Evolutionary conservation across 2,797 vertebrate species (phyloP).

Genomic region (Cephalopachus bancanus): DNA sequence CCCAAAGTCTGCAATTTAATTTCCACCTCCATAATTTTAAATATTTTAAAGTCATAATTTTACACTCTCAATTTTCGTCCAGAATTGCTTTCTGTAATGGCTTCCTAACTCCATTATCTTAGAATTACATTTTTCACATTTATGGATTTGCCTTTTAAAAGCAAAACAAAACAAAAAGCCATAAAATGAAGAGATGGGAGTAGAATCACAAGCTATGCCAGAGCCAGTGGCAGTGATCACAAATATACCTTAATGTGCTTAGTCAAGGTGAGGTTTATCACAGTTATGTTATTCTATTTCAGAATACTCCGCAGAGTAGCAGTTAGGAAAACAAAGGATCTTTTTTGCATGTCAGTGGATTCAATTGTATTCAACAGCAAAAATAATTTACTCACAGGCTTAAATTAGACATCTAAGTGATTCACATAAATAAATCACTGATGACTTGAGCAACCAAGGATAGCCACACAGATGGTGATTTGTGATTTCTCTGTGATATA

Average conservation of each 20-base stretch:
- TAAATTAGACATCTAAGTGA: conserved; percentile 44
- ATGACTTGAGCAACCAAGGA: not conserved
- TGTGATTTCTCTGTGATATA: not conserved
- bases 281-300: not conserved
- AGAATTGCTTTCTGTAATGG: conserved; percentile 81
- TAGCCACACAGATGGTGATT: not conserved
- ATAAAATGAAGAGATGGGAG: conserved; percentile 63
- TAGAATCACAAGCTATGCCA: conserved; percentile 57
- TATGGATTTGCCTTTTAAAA: conserved; percentile 76
- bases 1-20: conserved; percentile 71
- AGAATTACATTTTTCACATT: conserved; percentile 82
- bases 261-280: conserved; percentile 61
- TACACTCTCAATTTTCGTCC: conserved; percentile 75
- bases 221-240: not conserved
- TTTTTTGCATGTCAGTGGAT: conserved; percentile 46
- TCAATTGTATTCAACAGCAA: conserved; percentile 53
- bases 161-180: conserved; percentile 76
- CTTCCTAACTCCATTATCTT: conserved; percentile 81
- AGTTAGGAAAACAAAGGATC: conserved; percentile 20
- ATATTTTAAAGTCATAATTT: conserved; percentile 79
- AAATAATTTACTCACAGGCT: conserved; percentile 49
- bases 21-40: conserved; percentile 74
- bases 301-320: not conserved
- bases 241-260: conserved; percentile 30
- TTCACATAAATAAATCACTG: conserved; percentile 48